These are phyloP conservation scores for Mycalesis mineus DNA, from an alignment of 2,888 invertebrate genomes.

Conservation along the genomic window DNA sequence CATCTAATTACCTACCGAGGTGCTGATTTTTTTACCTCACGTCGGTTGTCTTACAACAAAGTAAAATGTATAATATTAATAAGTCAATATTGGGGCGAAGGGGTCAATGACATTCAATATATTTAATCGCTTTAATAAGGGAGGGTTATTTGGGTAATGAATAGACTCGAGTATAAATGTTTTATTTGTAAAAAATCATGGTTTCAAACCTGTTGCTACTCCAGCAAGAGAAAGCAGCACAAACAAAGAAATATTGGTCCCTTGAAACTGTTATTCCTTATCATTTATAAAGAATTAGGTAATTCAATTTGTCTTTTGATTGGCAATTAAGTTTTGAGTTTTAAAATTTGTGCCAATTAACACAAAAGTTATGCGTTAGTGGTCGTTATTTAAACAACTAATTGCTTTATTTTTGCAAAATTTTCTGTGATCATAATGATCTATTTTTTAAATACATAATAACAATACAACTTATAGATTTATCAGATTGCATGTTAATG, in stretches of 20 bases:
- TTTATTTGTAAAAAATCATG: conserved; percentile 19
- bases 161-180: conserved; percentile 12
- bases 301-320: no score
- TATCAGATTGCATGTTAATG: no score
- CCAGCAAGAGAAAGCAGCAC: conserved; percentile 33
- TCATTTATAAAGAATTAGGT: no score
- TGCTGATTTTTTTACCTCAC: background rate
- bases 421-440: no score
- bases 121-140: background rate
- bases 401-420: no score
- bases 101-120: background rate
- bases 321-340: no score
- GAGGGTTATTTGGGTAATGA: conserved; percentile 12
- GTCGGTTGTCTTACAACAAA: background rate
- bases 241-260: conserved; percentile 28
- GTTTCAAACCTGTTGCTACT: conserved; percentile 44
- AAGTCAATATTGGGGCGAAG: background rate
- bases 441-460: no score
- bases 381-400: no score
- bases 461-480: no score
- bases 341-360: no score
- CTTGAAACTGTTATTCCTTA: conserved; percentile 5
- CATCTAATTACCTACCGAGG: conserved; percentile 5
- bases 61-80: conserved; percentile 1
- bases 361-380: no score